These are phyloP conservation scores for Athene noctua DNA, from an alignment of 2,113 vertebrate genomes.

Conservation along the genomic window DNA sequence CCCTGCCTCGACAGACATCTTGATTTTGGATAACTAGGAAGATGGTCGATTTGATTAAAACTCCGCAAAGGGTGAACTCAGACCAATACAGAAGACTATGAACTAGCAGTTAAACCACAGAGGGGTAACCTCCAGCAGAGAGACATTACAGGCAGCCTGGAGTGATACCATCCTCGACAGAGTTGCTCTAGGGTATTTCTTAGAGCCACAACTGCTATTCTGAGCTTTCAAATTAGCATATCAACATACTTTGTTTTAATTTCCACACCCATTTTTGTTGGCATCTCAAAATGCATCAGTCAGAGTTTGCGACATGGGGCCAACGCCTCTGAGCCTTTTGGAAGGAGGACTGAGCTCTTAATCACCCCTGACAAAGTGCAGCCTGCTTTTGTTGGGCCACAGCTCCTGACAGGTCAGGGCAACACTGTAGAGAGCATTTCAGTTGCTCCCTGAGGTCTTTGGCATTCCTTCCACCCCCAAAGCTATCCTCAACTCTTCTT, in stretches of 20 bases:
- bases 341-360: fast-evolving
- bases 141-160: neutral
- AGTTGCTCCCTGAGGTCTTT: neutral
- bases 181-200: neutral
- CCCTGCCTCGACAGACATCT: no score
- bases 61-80: neutral
- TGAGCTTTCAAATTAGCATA: neutral
- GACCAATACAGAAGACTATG: neutral
- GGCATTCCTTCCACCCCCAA: neutral
- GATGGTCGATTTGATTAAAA: neutral
- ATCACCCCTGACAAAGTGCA: neutral
- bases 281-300: neutral
- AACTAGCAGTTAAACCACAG: neutral
- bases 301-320: neutral
- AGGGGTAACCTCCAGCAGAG: neutral
- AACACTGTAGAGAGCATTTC: neutral
- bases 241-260: neutral
- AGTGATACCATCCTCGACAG: neutral
- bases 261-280: neutral
- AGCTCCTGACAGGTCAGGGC: neutral
- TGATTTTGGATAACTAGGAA: neutral
- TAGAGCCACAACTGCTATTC: neutral
- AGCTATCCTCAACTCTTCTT: neutral
- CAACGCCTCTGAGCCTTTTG: fast-evolving
- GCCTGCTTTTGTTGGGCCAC: neutral